Evolutionary conservation across 2,888 invertebrate species (phyloP).

Genomic region (Lasius fuliginosus): DNA sequence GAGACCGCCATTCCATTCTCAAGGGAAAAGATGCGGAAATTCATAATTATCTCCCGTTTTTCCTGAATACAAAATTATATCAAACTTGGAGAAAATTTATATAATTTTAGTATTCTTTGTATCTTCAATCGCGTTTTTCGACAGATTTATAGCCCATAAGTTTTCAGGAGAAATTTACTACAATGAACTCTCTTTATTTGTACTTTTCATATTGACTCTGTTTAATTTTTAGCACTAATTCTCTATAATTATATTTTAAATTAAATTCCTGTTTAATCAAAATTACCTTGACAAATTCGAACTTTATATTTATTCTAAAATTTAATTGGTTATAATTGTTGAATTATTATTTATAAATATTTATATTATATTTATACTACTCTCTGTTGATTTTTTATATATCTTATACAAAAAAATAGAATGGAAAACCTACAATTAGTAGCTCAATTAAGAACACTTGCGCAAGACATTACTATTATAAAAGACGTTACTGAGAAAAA

Average conservation of each 20-base stretch:
- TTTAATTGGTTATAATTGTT: neutral
- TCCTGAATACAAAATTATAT: conserved; percentile 29
- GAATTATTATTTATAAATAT: conserved; percentile 11
- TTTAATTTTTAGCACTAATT: neutral
- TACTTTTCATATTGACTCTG: neutral
- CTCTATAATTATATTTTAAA: conserved; percentile 14
- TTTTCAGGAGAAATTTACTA: neutral
- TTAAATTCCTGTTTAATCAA: conserved; percentile 17
- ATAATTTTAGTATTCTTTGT: neutral
- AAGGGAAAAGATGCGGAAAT: conserved; percentile 23
- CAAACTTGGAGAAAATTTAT: conserved; percentile 34
- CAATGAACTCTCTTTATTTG: neutral
- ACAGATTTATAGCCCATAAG: neutral
- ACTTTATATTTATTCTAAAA: neutral
- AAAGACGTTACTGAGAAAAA: conserved; percentile 31
- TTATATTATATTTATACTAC: neutral
- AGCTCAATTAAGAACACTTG: conserved; percentile 15
- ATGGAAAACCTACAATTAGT: neutral
- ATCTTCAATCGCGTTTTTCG: neutral
- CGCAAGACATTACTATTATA: conserved; percentile 2
- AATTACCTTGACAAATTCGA: neutral
- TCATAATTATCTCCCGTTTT: conserved; percentile 47
- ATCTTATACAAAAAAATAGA: neutral
- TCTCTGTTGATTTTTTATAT: neutral
- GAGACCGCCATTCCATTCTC: conserved; percentile 1